These are phyloP conservation scores for Turritopsis dohrnii DNA, from an alignment of 30 jellyfish, hydroid and myxozoan species.

Conservation along the genomic window DNA sequence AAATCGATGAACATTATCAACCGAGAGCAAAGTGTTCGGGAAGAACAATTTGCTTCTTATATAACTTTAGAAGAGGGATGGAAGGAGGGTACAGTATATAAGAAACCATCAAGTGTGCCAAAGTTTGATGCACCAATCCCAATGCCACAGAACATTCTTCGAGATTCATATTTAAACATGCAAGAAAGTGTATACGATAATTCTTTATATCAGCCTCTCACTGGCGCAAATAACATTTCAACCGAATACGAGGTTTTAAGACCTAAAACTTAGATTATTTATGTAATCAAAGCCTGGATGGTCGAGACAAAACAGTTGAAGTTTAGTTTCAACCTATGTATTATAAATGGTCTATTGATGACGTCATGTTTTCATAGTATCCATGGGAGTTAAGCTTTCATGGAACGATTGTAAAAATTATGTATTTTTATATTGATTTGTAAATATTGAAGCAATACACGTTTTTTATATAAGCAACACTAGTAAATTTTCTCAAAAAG, in stretches of 20 bases:
- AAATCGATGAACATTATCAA: background rate
- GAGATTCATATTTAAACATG: constrained; percentile 1
- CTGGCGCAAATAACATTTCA: background rate
- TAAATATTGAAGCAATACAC: too few relatives aligned
- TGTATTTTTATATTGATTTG: too few relatives aligned
- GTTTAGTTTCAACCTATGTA: too few relatives aligned
- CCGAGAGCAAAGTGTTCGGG: background rate
- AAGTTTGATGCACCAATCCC: constrained; percentile 8
- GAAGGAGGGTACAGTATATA: background rate
- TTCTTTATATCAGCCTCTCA: background rate
- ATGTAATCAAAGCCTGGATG: too few relatives aligned
- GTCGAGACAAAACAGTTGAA: too few relatives aligned
- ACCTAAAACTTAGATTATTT: background rate
- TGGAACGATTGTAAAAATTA: too few relatives aligned
- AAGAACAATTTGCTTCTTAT: background rate
- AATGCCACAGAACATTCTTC: background rate
- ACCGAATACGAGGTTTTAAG: background rate
- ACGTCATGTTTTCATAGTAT: too few relatives aligned
- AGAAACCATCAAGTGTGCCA: background rate
- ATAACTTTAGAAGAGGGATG: background rate
- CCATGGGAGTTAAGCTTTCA: too few relatives aligned
- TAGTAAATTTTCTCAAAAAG: too few relatives aligned
- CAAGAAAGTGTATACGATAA: background rate
- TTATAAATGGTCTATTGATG: too few relatives aligned
- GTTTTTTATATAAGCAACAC: too few relatives aligned